phyloP scores from a whole-genome alignment of 2,113 vertebrate genomes.

The Lethenteron camtschaticum region DNA sequence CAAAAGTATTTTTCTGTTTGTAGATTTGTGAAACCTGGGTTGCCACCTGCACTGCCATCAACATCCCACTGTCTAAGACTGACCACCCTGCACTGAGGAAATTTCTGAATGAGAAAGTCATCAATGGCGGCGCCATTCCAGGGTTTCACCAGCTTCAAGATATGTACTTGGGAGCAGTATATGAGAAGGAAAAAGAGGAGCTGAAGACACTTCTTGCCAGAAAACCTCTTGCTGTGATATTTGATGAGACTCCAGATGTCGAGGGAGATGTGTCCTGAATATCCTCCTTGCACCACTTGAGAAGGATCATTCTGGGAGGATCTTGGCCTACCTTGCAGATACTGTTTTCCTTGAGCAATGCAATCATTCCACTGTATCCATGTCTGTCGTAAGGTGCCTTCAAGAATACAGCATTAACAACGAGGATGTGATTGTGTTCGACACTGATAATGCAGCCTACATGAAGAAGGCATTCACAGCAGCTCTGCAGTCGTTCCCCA shows the following conservation, averaged over 20 bases:
- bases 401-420: conserved; percentile 10
- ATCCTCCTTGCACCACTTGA: too few species aligned
- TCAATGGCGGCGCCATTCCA: conserved; percentile 11
- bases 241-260: conserved; percentile 11
- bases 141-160: conserved; percentile 10
- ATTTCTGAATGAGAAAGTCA: conserved; percentile 7
- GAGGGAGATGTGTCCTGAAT: conserved; percentile 9
- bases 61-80: conserved; percentile 8
- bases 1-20: too few species aligned
- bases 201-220: conserved; percentile 7
- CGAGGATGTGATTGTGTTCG: conserved; percentile 12
- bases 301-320: conserved; percentile 10
- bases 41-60: conserved; percentile 7
- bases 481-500: conserved; percentile 11
- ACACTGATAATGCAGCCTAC: conserved; percentile 13
- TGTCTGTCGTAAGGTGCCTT: conserved; percentile 7
- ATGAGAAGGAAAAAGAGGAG: conserved; percentile 7
- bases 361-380: conserved; percentile 7
- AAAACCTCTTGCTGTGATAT: conserved; percentile 12
- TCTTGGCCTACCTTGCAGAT: conserved; percentile 10
- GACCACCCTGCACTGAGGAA: conserved; percentile 9
- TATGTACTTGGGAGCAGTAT: conserved; percentile 8
- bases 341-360: conserved; percentile 10
- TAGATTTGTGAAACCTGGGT: conserved; percentile 11
- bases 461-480: conserved; percentile 11